phyloP scores from a whole-genome alignment of 2,113 vertebrate genomes.

The Sphaerodactylus townsendi region DNA sequence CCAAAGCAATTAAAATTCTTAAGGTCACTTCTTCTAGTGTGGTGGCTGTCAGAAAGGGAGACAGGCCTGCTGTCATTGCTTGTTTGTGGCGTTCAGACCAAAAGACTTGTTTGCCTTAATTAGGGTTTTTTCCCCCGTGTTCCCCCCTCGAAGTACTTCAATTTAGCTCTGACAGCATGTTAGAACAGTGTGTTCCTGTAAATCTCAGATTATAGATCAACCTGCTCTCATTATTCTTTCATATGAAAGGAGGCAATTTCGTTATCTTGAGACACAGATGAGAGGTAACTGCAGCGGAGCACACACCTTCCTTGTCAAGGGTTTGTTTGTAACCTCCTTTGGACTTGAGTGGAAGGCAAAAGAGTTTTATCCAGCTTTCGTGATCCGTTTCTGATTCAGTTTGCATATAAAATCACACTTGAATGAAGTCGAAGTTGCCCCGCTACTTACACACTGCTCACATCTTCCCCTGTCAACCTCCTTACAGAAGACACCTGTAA shows the following conservation, averaged over 20 bases:
- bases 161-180: neutral
- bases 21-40: neutral
- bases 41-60: neutral
- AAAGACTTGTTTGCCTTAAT: neutral
- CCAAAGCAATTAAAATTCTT: conserved; percentile 11
- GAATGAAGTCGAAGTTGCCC: neutral
- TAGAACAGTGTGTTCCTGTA: neutral
- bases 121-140: neutral
- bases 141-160: accelerated
- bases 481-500: neutral
- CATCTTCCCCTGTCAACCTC: neutral
- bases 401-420: neutral
- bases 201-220: conserved; percentile 7
- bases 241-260: neutral
- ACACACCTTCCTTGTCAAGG: neutral
- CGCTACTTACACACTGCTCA: neutral
- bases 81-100: neutral
- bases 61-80: neutral
- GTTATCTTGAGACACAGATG: neutral
- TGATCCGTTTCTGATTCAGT: neutral
- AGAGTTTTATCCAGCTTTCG: neutral
- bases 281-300: neutral
- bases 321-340: neutral
- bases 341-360: neutral
- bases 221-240: neutral